These are phyloP conservation scores for Biston betularia DNA, from an alignment of 2,888 invertebrate species.

Conservation along the genomic window DNA sequence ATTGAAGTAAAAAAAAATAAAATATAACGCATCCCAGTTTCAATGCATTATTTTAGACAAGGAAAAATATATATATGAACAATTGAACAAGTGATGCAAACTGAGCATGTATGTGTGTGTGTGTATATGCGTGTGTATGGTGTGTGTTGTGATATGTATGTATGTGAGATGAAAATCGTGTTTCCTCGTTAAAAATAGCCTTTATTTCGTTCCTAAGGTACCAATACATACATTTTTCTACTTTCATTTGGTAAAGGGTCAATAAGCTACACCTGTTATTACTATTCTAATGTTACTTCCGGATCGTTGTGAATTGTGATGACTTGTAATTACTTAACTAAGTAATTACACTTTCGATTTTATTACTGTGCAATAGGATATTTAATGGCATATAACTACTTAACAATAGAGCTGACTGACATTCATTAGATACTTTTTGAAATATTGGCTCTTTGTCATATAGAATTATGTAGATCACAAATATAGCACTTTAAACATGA, in stretches of 20 bases:
- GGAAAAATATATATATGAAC: too few relatives aligned
- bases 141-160: too few relatives aligned
- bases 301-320: not conserved
- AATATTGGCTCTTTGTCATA: not conserved
- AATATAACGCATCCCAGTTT: too few relatives aligned
- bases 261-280: not conserved
- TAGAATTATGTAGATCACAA: not conserved
- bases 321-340: slow-evolving; percentile 3
- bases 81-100: too few relatives aligned
- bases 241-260: not conserved
- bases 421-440: not conserved
- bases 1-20: too few relatives aligned
- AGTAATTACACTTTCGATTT: slow-evolving; percentile 5
- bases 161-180: too few relatives aligned
- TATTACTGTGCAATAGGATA: not conserved
- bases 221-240: not conserved
- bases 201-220: too few relatives aligned
- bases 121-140: too few relatives aligned
- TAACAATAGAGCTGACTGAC: not conserved
- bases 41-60: too few relatives aligned
- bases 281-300: not conserved
- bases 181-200: too few relatives aligned
- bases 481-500: not conserved
- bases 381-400: not conserved
- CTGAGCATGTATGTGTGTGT: too few relatives aligned